Evolutionary conservation across 2,797 vertebrate species (phyloP).

Genomic region (Intellagama lesueurii): DNA sequence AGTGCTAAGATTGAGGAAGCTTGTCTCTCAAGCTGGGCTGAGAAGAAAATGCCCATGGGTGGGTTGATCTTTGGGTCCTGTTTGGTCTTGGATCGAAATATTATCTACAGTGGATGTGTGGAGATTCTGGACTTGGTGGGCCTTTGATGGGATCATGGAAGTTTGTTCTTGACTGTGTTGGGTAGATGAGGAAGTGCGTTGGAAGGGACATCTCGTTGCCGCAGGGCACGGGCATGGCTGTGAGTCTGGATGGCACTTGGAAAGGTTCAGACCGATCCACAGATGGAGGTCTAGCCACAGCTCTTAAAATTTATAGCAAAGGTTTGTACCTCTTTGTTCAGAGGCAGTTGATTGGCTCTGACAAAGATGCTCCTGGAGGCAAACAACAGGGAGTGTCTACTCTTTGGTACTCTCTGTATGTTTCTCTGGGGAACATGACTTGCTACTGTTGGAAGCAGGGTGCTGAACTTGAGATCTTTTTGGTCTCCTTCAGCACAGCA

Average conservation of each 20-base stretch:
- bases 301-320: neutral
- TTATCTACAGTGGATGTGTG: neutral
- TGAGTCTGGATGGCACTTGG: neutral
- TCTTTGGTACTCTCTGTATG: neutral
- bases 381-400: neutral
- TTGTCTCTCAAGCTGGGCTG: neutral
- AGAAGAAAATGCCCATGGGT: neutral
- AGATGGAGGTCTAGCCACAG: neutral
- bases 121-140: neutral
- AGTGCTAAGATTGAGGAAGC: no score
- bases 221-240: no score
- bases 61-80: no score
- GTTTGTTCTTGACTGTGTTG: neutral
- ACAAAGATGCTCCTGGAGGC: neutral
- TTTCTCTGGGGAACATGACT: neutral
- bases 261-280: neutral
- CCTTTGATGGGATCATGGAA: neutral
- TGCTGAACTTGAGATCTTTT: neutral
- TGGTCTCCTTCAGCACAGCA: neutral
- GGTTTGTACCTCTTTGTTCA: constrained; percentile 4
- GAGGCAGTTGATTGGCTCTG: neutral
- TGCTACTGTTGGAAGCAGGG: neutral
- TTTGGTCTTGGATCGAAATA: neutral
- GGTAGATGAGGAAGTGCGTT: neutral
- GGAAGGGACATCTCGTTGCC: neutral